Evolutionary conservation across 2,888 invertebrate species (phyloP).

Genomic region (Eupeodes luniger): DNA sequence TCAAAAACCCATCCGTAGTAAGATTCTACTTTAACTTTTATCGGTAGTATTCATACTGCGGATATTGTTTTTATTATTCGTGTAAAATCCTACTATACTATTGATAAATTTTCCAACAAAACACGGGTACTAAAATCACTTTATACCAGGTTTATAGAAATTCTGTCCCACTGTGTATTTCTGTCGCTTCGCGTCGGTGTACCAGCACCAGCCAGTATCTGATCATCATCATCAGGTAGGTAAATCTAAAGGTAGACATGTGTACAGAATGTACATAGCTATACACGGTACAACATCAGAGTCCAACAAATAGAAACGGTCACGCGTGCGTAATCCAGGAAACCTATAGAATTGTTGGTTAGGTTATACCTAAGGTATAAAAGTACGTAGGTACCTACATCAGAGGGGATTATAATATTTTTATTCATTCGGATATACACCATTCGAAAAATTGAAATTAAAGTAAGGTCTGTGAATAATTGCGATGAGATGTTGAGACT

Average conservation of each 20-base stretch:
- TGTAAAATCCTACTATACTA: no score
- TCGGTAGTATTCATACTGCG: no score
- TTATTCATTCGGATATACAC: background rate
- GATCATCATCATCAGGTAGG: conserved; percentile 32
- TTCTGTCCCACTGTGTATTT: background rate
- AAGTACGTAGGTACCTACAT: background rate
- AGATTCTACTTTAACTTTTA: no score
- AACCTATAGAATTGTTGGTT: conserved; percentile 32
- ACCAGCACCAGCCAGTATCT: conserved; percentile 16
- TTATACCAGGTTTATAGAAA: background rate
- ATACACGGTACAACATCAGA: conserved; percentile 19
- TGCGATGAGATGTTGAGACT: background rate
- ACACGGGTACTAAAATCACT: no score
- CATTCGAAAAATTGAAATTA: conserved; percentile 47
- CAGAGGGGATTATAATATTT: conserved; percentile 6
- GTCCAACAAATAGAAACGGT: conserved; percentile 56
- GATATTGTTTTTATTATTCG: no score
- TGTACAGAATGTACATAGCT: background rate
- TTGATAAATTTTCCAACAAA: no score
- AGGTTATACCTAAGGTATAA: background rate
- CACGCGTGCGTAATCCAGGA: conserved; percentile 76
- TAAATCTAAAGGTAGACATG: background rate
- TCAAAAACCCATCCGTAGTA: no score
- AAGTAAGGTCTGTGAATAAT: conserved; percentile 45
- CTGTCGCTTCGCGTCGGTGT: conserved; percentile 5